Evolutionary conservation across 2,888 invertebrate genomes (phyloP).

Genomic region (Periphyllus acericola): DNA sequence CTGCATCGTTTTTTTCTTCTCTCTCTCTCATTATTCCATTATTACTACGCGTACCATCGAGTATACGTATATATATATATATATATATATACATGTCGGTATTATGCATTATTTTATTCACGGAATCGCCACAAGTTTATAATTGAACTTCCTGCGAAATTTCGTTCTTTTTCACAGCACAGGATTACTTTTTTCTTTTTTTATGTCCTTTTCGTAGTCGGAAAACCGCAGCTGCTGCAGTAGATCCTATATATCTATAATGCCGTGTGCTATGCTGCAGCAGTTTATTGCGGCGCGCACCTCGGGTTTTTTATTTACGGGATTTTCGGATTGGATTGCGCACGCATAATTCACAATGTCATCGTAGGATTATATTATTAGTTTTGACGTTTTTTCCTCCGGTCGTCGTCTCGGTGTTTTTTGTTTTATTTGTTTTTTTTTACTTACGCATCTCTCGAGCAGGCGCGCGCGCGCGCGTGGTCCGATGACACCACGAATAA

Average conservation of each 20-base stretch:
- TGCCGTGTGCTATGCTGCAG: not conserved
- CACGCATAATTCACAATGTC: slow-evolving; percentile 26
- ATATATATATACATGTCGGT: too few species aligned
- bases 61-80: not conserved
- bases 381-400: not conserved
- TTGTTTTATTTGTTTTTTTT: not conserved
- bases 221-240: not conserved
- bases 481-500: not conserved
- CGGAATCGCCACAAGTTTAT: not conserved
- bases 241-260: not conserved
- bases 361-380: not conserved
- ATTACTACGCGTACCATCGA: not conserved
- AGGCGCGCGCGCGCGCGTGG: not conserved
- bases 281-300: not conserved
- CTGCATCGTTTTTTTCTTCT: not conserved
- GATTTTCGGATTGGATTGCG: not conserved
- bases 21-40: not conserved
- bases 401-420: not conserved
- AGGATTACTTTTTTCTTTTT: not conserved
- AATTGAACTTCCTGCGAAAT: not conserved
- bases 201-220: not conserved
- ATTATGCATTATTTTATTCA: not conserved
- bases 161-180: not conserved
- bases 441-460: not conserved
- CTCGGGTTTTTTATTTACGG: not conserved